phyloP scores from a whole-genome alignment of 2,888 invertebrate genomes.

The Leptarthrus brevirostris region DNA sequence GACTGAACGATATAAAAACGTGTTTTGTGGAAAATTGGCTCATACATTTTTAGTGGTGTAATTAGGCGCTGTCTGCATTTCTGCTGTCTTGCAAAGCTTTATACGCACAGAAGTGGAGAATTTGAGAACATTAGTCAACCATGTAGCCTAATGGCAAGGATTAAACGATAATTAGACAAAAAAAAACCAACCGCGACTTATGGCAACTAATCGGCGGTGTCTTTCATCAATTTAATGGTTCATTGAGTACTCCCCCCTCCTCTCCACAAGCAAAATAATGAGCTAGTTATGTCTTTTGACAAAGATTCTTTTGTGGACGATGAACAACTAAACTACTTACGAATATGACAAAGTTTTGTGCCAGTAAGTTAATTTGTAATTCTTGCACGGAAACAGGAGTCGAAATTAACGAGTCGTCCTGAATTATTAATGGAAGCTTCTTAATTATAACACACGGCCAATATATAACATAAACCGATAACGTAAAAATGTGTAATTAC shows the following conservation, averaged over 20 bases:
- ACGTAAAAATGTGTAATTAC: slow-evolving; percentile 49
- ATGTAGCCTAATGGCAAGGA: slow-evolving; percentile 32
- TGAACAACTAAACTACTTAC: slow-evolving; percentile 40
- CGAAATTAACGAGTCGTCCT: slow-evolving; percentile 42
- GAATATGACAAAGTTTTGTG: slow-evolving; percentile 37
- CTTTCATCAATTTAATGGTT: slow-evolving; percentile 41
- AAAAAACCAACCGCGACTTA: slow-evolving; percentile 8
- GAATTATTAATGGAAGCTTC: slow-evolving; percentile 43
- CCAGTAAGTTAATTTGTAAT: slow-evolving; percentile 41
- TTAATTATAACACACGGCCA: slow-evolving; percentile 47
- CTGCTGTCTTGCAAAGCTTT: neutral
- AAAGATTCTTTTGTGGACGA: slow-evolving; percentile 16
- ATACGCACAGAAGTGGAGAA: neutral
- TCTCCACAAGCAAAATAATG: neutral
- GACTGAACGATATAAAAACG: too few relatives aligned
- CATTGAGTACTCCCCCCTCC: slow-evolving; percentile 8
- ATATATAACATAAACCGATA: slow-evolving; percentile 47
- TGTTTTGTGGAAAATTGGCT: neutral
- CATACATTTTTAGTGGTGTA: slow-evolving; percentile 35
- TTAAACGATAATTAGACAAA: slow-evolving; percentile 19
- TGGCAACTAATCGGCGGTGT: slow-evolving; percentile 11
- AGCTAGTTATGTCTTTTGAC: neutral
- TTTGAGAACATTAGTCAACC: slow-evolving; percentile 4
- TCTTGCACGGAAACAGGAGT: slow-evolving; percentile 27
- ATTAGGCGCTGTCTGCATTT: neutral